phyloP scores from a whole-genome alignment of 2,113 vertebrate species.

The Macaca mulatta region DNA sequence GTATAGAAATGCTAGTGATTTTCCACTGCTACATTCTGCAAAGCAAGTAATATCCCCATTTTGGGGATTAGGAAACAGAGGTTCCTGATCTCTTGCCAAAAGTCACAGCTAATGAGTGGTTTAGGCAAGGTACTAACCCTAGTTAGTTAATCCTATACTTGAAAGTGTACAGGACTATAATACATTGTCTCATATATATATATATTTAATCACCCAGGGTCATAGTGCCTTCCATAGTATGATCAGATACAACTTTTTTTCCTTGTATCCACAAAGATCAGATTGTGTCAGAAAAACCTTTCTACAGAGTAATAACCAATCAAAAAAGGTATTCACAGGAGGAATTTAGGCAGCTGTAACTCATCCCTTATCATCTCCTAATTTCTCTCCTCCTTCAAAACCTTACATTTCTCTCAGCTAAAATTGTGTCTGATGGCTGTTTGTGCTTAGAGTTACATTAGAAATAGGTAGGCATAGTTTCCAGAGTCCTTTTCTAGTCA shows the following conservation, averaged over 20 bases:
- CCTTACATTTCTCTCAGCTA: neutral
- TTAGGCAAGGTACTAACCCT: neutral
- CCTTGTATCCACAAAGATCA: neutral
- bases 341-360: neutral
- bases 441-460: neutral
- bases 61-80: neutral
- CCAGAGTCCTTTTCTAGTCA: neutral
- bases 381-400: neutral
- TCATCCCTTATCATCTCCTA: neutral
- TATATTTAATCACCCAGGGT: neutral
- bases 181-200: neutral
- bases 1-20: too few relatives aligned
- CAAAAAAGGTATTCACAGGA: neutral
- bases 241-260: neutral
- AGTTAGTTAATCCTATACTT: neutral
- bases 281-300: neutral
- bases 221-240: neutral
- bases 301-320: neutral
- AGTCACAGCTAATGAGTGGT: neutral
- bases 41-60: neutral
- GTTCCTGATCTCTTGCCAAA: neutral
- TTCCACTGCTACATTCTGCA: neutral
- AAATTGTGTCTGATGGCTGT: neutral
- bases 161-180: neutral
- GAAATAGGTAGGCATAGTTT: neutral